Conservation (phyloP, 2,113 vertebrate genomes). For the Dromaius novaehollandiae region DNA sequence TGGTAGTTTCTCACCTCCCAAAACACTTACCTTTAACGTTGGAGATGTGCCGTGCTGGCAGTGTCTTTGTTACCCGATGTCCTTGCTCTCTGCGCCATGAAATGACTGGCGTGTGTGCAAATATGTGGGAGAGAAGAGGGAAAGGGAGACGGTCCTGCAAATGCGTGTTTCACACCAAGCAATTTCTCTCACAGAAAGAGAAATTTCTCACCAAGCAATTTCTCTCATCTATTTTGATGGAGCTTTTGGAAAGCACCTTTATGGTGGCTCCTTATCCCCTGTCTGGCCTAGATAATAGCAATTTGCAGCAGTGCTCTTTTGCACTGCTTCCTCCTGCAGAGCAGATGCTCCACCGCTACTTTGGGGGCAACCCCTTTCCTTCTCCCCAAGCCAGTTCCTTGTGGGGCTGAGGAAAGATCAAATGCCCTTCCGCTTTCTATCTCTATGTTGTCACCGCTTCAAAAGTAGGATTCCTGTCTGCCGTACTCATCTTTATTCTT, state of each 20-base stretch:
- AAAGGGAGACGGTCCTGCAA: not conserved
- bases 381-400: not conserved
- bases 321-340: not conserved
- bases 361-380: not conserved
- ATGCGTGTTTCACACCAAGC: not conserved
- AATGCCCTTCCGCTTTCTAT: not conserved
- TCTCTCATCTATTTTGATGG: not conserved
- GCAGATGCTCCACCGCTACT: not conserved
- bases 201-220: not conserved
- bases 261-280: accelerated
- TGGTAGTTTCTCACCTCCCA: not conserved
- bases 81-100: not conserved
- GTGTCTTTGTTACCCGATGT: accelerated
- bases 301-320: not conserved
- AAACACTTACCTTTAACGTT: not conserved
- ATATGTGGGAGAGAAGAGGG: not conserved
- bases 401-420: not conserved
- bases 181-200: not conserved
- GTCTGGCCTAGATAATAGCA: not conserved
- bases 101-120: not conserved
- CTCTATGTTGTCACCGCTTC: not conserved
- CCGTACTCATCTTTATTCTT: not conserved
- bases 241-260: not conserved
- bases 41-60: not conserved
- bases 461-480: not conserved